Evolutionary conservation across 2,797 vertebrate species (phyloP), one percentile per base, ranked within the genome.

Genomic region (Acipenser transmontanus): DNA sequence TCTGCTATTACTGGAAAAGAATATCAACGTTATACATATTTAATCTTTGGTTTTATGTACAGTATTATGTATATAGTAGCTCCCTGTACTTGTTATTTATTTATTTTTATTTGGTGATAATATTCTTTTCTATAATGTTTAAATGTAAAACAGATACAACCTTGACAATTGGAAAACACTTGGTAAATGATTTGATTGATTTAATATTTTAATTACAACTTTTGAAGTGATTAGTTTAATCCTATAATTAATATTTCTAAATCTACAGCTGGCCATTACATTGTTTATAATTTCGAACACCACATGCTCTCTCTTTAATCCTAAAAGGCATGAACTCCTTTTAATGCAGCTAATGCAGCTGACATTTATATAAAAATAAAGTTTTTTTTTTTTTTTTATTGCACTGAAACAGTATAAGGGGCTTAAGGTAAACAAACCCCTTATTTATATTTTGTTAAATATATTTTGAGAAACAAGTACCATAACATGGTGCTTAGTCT

Each of bases 51-150:
- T 89, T 84, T 90, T 82, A 84, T 96, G 94, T 96, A 96, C 89
- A 93, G 91, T 94, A 84, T 92, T 91, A 91, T 98, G 93, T 99
- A 95, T 88, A 95, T 96, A 97, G 81, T 89, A 86, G 86, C 87
- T 86, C 85, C 85, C 77, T 79, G 77, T 78, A 67, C 87, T 89
- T 89, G 65, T 91, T 89, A 99, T 98, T 99, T 98, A 98, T 98
- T 98, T 94, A 79, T 51, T 72, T 73, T 76, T 70, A 72, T 80
- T 80, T 70, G 69, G 66, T 69, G 68, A 87, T 87, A 87, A 86
- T 80, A 85, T 82, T 87, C 34, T 57, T 57, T 57, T 57, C 12
- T 1, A 57, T n/a, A 11, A 34, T 34, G 54, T n/a, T 57, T 57
- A 57, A 57, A 57, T n/a, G 12, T 57, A 57, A 57, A 57, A 57